Evolutionary conservation across 2,888 invertebrate genomes (phyloP).

Genomic region (Agrilus mali): DNA sequence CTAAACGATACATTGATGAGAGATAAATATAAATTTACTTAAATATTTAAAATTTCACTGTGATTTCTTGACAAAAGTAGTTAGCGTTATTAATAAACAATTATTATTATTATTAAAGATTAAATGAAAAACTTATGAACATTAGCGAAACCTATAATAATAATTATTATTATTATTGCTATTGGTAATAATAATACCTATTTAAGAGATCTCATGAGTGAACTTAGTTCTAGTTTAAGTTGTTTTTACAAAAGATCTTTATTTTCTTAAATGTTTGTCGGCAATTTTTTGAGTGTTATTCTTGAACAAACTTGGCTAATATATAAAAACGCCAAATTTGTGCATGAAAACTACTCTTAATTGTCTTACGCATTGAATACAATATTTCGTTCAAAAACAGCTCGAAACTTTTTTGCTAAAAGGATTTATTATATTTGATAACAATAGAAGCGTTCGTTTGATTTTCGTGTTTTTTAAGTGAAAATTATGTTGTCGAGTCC

Average conservation of each 20-base stretch:
- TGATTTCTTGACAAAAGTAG: conserved; percentile 36
- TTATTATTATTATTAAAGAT: conserved; percentile 15
- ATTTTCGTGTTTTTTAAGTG: conserved; percentile 1
- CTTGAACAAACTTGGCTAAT: no score
- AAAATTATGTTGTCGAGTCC: conserved; percentile 2
- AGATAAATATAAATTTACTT: conserved; percentile 14
- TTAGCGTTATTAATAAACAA: conserved; percentile 23
- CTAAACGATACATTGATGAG: no score
- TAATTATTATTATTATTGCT: conserved; percentile 15
- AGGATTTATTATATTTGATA: conserved; percentile 5
- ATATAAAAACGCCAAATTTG: no score
- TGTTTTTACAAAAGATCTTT: conserved; percentile 32
- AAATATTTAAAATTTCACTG: conserved; percentile 30
- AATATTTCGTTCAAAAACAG: conserved; percentile 11
- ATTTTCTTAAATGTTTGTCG: conserved; percentile 19
- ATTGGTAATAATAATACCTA: conserved; percentile 25
- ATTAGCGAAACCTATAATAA: conserved; percentile 24
- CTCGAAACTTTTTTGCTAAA: conserved; percentile 14
- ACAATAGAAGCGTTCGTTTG: conserved; percentile 10
- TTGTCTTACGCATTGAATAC: conserved; percentile 1
- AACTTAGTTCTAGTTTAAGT: conserved; percentile 29
- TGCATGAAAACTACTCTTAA: no score
- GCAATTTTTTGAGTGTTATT: background rate
- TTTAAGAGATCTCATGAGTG: conserved; percentile 37
- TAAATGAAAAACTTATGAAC: conserved; percentile 9